Conservation (phyloP, 2,888 invertebrate species). For the Torymus texanus region DNA sequence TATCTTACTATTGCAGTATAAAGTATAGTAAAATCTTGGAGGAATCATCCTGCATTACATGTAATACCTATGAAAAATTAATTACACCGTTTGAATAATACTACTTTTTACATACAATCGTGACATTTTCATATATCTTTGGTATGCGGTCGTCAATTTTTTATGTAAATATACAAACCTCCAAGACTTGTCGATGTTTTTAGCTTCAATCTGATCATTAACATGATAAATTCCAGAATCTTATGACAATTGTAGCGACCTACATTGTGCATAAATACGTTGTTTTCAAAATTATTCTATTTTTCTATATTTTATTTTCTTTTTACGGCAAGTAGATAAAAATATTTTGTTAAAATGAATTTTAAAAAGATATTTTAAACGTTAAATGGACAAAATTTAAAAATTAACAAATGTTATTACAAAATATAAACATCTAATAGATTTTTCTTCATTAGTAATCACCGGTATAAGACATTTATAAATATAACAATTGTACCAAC, state of each 20-base stretch:
- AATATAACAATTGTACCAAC: slow-evolving; percentile 57
- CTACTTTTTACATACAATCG: slow-evolving; percentile 68
- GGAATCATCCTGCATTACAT: slow-evolving; percentile 60
- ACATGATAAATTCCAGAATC: slow-evolving; percentile 39
- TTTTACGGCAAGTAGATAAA: slow-evolving; percentile 56
- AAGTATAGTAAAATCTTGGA: slow-evolving; percentile 51
- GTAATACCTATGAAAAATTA: slow-evolving; percentile 61
- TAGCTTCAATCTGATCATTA: slow-evolving; percentile 41
- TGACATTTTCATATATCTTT: slow-evolving; percentile 73
- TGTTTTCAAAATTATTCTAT: slow-evolving; percentile 42
- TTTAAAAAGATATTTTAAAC: slow-evolving; percentile 60
- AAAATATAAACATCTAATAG: slow-evolving; percentile 57
- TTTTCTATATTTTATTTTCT: slow-evolving; percentile 45
- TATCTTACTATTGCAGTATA: slow-evolving; percentile 35
- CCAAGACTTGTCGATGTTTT: slow-evolving; percentile 49
- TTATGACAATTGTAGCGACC: slow-evolving; percentile 38
- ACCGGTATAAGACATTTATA: slow-evolving; percentile 57
- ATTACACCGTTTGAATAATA: slow-evolving; percentile 62
- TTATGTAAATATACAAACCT: slow-evolving; percentile 67
- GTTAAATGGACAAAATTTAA: slow-evolving; percentile 59
- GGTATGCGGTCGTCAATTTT: slow-evolving; percentile 73
- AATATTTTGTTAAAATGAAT: slow-evolving; percentile 57
- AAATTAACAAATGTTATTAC: slow-evolving; percentile 55
- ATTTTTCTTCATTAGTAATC: slow-evolving; percentile 52
- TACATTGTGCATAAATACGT: slow-evolving; percentile 45